Percentiles rank a stretch among this genome's conserved stretches.
Evolutionary conservation across 92 coral and sea anemone species (phyloP).

Genomic region (Zoanthus gigantus): DNA sequence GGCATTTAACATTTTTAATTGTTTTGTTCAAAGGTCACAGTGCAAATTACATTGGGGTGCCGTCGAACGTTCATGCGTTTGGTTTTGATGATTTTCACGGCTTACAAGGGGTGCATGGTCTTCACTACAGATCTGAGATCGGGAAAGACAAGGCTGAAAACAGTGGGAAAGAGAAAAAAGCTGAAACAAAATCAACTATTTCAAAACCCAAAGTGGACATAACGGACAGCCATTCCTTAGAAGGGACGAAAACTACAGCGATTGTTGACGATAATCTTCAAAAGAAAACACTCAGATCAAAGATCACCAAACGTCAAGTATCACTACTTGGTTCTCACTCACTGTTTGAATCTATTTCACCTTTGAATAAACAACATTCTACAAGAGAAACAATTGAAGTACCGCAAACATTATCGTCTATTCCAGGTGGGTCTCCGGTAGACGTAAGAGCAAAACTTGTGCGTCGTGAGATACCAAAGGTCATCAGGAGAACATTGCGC

Average conservation of each 20-base stretch:
- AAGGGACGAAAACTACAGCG: slow-evolving; percentile 66
- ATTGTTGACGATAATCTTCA: slow-evolving; percentile 69
- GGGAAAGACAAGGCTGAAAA: slow-evolving; percentile 44
- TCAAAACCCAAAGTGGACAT: slow-evolving; percentile 58
- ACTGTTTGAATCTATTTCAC: slow-evolving; percentile 69
- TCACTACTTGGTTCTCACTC: slow-evolving; percentile 78
- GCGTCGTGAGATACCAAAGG: slow-evolving; percentile 19
- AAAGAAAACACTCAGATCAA: slow-evolving; percentile 66
- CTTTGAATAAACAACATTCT: slow-evolving; percentile 69
- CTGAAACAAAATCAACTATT: slow-evolving; percentile 66
- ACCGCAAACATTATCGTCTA: slow-evolving; percentile 72
- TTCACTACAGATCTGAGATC: slow-evolving; percentile 79
- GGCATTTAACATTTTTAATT: neutral
- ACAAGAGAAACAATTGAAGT: slow-evolving; percentile 70
- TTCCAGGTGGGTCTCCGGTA: slow-evolving; percentile 64
- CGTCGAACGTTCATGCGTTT: slow-evolving; percentile 76
- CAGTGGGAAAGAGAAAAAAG: slow-evolving; percentile 3
- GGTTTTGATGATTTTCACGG: slow-evolving; percentile 52
- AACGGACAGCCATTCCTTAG: slow-evolving; percentile 28
- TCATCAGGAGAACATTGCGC: neutral
- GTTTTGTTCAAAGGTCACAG: slow-evolving; percentile 53
- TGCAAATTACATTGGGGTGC: slow-evolving; percentile 88
- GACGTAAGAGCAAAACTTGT: slow-evolving; percentile 41
- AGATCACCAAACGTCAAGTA: slow-evolving; percentile 66
- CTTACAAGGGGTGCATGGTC: slow-evolving; percentile 54